Conservation (phyloP, 2,888 invertebrate species). For the Drosophila imparisetae region DNA sequence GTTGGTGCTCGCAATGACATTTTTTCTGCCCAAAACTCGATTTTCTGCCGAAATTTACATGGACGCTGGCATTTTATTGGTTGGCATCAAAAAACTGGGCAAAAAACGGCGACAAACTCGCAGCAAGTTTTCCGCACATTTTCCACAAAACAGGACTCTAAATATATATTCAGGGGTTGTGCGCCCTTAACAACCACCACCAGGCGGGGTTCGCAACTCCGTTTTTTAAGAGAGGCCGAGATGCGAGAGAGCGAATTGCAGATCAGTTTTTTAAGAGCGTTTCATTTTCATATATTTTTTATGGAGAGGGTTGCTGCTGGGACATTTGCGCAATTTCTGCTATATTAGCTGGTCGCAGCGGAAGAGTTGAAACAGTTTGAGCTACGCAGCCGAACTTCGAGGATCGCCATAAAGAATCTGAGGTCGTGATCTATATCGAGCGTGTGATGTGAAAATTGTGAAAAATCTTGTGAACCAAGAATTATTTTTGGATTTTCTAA, state of each 20-base stretch:
- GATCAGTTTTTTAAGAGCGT: constrained; percentile 70
- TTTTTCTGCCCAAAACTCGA: constrained; percentile 80
- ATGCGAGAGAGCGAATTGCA: constrained; percentile 12
- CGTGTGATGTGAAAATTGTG: constrained; percentile 35
- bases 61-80: constrained; percentile 79
- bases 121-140: constrained; percentile 61
- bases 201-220: constrained; percentile 15
- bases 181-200: constrained; percentile 47
- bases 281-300: constrained; percentile 32
- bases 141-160: constrained; percentile 51
- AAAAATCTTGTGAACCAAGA: constrained; percentile 44
- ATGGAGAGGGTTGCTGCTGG: constrained; percentile 68
- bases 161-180: constrained; percentile 57
- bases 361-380: constrained; percentile 84
- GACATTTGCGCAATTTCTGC: constrained; percentile 60
- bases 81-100: constrained; percentile 51
- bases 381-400: constrained; percentile 83
- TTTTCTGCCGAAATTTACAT: constrained; percentile 79
- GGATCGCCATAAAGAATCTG: constrained; percentile 56
- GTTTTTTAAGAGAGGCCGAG: constrained; percentile 59
- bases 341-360: constrained; percentile 77
- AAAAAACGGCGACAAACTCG: constrained; percentile 48
- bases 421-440: constrained; percentile 43
- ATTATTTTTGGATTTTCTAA: constrained; percentile 32
- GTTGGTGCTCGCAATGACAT: constrained; percentile 60